phyloP scores from a whole-genome alignment of 1,140 invertebrate genomes.

The Heliothis subflexa region DNA sequence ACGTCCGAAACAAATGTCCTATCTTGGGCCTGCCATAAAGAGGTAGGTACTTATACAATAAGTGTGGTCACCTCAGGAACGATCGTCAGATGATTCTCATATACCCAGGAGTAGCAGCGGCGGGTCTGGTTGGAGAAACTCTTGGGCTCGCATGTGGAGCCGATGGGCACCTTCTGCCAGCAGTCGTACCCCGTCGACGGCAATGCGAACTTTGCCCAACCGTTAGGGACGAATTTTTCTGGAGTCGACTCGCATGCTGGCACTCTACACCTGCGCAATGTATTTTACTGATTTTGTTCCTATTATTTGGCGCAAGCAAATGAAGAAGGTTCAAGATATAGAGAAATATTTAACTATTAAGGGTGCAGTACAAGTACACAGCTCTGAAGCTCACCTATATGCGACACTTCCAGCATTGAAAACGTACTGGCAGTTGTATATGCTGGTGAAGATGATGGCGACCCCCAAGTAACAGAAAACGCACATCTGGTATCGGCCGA shows the following conservation, averaged over 20 bases:
- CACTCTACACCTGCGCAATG: slow-evolving; percentile 10
- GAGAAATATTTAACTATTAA: too few species aligned
- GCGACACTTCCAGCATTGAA: slow-evolving; percentile 10
- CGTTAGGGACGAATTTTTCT: neutral
- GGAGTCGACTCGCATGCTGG: slow-evolving; percentile 16
- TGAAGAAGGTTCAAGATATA: too few species aligned
- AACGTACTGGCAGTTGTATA: slow-evolving; percentile 19
- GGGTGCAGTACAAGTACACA: too few species aligned
- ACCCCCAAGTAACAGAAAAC: neutral
- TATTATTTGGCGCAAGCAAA: too few species aligned
- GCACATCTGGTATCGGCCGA: slow-evolving; percentile 3
- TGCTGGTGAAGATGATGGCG: slow-evolving; percentile 8
- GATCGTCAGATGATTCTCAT: neutral
- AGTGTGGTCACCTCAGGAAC: neutral
- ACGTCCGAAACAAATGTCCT: neutral
- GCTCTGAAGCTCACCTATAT: slow-evolving; percentile 11
- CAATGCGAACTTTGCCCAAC: slow-evolving; percentile 22
- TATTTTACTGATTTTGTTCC: too few species aligned
- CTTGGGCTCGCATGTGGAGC: neutral
- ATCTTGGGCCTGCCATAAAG: neutral
- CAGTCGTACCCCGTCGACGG: neutral
- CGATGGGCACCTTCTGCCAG: neutral
- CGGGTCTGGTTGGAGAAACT: slow-evolving; percentile 17
- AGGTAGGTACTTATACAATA: neutral
- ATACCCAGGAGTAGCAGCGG: slow-evolving; percentile 30